Base-by-base conservation (phyloP, 2,888 invertebrate species). In the Pachymerium ferrugineum region DNA sequence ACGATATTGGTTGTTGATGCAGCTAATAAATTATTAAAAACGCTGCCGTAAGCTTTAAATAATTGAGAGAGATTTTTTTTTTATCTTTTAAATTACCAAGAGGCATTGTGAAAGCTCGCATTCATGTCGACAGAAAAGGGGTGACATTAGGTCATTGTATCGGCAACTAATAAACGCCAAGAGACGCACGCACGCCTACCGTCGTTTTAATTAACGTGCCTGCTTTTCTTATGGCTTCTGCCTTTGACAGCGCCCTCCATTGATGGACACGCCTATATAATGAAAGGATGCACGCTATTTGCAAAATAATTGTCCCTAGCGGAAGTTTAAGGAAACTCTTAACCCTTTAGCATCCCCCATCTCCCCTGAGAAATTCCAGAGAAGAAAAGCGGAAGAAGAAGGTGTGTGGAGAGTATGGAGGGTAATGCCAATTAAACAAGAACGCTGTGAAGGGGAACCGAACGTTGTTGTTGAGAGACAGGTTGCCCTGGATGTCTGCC, bases 131-230 rank as follows among this genome's bases (percentile, higher is more conserved):
- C 19, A 47, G 47, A 47, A 47, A 16, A 47, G 47, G 47, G 22
- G 16, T 47, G 47, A 47, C 47, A 47, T 22, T 47, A 22, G 47
- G 47, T 47, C 47, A 47, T 47, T 47, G 47, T 47, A 47, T 47
- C 47, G 47, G 47, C 47, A 47, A 47, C 47, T 47, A 47, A 47
- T 47, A 47, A 47, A 47, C 19, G 47, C 47, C 1, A 47, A 6
- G 47, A 14, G 19, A 47, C 22, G 47, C 47, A 47, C 5, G 47
- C 47, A 47, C n/a, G 47, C 47, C 47, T 47, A 47, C 47, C 47
- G 47, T 16, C 47, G 47, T 47, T 47, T 47, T 47, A 47, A 47
- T 47, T 47, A 47, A 47, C 47, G 47, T 47, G 47, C 47, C 47
- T 47, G 16, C 47, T 47, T 47, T 47, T 47, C 47, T 47, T 47